Evolutionary conservation across 2,113 vertebrate species (phyloP), one percentile per base, ranked within the genome.

Genomic region (Chloroceryle aenea): DNA sequence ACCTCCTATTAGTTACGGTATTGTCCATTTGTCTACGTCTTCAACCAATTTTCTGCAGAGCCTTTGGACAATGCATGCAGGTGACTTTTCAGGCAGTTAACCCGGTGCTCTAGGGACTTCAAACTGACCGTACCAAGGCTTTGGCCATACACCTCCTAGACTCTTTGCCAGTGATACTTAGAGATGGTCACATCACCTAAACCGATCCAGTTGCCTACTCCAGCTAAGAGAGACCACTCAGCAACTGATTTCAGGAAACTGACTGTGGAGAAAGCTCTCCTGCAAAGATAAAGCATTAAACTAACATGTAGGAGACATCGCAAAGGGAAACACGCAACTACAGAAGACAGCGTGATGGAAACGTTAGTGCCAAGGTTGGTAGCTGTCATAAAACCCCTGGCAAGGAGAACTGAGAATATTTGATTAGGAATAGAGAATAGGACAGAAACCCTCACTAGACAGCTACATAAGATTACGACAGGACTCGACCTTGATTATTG

Each of bases 1-100:
- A 87, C 88, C 92, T 88, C 80, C 61, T 61, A 52, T 95, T 96
- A 96, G 90, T 85, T 78, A 61, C 1, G 1, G 52, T 27, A n/a
- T 74, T 90, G 85, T 80, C 92, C 62, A 48, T 83, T 93, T 92
- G 48, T 90, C 92, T 87, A 8, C 64, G 72, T 95, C 85, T 93
- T 84, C 64, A 66, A 45, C 27, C 30, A 18, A 45, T 92, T 94
- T 80, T 58, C 89, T 79, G 56, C 40, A 47, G 58, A 80, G 67
- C 45, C 34, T 90, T 87, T 67, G 61, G 79, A 75, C 34, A 81
- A 40, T 7, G 25, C 64, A 47, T 2, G 2, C 42, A 29, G 52
- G 9, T 55, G 67, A 30, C 34, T 88, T 76, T 68, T 47, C 72
- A 80, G 53, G 53, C 26, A 66, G 36, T n/a, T 78, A 63, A 36